phyloP scores from a whole-genome alignment of 2,888 invertebrate species.

The Caenorhabditis angaria region DNA sequence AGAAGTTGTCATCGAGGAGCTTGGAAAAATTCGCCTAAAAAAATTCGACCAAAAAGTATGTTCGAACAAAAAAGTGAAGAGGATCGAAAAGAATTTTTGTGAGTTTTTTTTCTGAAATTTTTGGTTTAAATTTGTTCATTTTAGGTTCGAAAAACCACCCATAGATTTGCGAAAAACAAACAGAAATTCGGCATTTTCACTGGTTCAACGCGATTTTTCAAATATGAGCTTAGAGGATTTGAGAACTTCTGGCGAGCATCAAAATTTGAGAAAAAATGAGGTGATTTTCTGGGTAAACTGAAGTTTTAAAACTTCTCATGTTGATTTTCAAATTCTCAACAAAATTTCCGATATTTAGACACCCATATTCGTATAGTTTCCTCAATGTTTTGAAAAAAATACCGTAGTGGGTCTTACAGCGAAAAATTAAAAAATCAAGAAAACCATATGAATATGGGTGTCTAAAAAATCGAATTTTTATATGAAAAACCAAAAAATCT shows the following conservation, averaged over 20 bases:
- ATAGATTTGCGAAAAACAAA: conserved; percentile 21
- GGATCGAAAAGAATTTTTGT: conserved; percentile 22
- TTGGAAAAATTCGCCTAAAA: conserved; percentile 34
- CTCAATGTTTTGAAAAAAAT: too few species aligned
- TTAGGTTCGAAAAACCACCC: conserved; percentile 34
- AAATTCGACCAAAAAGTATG: conserved; percentile 36
- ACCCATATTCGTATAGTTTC: too few species aligned
- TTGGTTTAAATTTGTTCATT: conserved; percentile 1
- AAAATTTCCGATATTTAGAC: too few species aligned
- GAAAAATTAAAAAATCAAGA: too few species aligned
- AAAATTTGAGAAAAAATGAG: too few species aligned
- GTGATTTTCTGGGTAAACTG: neutral
- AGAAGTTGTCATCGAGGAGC: conserved; percentile 37
- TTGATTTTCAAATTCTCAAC: too few species aligned
- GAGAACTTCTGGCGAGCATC: neutral
- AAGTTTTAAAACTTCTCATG: too few species aligned
- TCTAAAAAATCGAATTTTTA: too few species aligned
- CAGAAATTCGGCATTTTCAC: conserved; percentile 25
- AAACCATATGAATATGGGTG: too few species aligned
- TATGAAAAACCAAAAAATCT: too few species aligned
- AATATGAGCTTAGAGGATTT: neutral
- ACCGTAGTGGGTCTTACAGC: too few species aligned
- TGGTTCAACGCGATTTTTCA: neutral
- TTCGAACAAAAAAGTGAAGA: conserved; percentile 16
- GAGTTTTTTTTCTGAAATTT: conserved; percentile 13